Evolutionary conservation across 2,888 invertebrate species (phyloP).

Genomic region (Chesias legatella): DNA sequence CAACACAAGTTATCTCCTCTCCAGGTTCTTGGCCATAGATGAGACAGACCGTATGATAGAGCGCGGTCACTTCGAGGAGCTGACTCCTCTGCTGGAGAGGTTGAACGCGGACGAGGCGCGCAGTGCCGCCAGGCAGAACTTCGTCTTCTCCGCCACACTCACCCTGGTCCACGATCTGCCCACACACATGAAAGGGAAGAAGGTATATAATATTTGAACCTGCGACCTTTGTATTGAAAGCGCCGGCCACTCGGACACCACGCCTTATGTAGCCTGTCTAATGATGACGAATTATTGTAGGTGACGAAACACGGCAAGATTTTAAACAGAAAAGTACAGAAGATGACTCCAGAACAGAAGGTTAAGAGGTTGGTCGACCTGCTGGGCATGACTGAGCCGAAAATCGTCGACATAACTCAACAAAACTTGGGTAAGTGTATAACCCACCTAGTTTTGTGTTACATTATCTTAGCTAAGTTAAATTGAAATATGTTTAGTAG

Average conservation of each 20-base stretch:
- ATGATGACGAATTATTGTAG: slow-evolving; percentile 39
- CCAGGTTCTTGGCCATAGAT: slow-evolving; percentile 95
- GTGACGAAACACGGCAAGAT: slow-evolving; percentile 72
- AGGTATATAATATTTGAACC: slow-evolving; percentile 39
- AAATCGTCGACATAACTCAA: slow-evolving; percentile 95
- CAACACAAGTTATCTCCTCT: no score
- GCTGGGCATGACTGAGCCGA: slow-evolving; percentile 92
- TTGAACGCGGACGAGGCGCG: slow-evolving; percentile 86
- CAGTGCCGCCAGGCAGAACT: slow-evolving; percentile 88
- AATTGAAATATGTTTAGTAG: no score
- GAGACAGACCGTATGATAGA: slow-evolving; percentile 99
- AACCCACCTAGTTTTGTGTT: no score
- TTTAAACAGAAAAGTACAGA: slow-evolving; percentile 77
- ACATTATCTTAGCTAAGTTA: no score
- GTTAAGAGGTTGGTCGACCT: slow-evolving; percentile 87
- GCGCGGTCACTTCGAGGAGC: slow-evolving; percentile 96
- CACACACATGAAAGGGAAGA: slow-evolving; percentile 83
- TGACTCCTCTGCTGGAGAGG: slow-evolving; percentile 88
- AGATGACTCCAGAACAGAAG: slow-evolving; percentile 87
- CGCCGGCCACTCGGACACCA: no score
- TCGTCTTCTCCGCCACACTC: slow-evolving; percentile 98
- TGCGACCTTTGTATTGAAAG: neutral
- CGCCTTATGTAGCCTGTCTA: no score
- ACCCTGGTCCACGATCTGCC: slow-evolving; percentile 94
- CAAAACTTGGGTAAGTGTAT: slow-evolving; percentile 81